Evolutionary conservation across 2,797 vertebrate species (phyloP), one percentile per base, ranked within the genome.

Genomic region (Limnodromus scolopaceus): DNA sequence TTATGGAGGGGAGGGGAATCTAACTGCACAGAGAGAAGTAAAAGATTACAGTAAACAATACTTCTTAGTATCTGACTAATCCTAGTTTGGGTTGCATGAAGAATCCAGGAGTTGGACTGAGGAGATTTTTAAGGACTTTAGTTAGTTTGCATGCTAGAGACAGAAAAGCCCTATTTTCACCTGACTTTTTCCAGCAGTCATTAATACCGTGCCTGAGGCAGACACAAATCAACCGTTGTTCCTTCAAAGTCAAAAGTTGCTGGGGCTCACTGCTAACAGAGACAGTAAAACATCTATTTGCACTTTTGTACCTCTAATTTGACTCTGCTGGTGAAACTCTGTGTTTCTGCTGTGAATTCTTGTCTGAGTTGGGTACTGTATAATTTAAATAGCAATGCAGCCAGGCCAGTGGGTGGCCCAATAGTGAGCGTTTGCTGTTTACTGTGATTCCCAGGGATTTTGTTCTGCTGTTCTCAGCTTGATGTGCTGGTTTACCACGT

Each of bases 261-360:
- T 19, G 76, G 60, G 41, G n/a, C 34, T 96, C 23, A 1, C 60
- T 19, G 10, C 48, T 48, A 32, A 2, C 36, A 19, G 32, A 63
- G 82, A 24, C 79, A 78, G n/a, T 81, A 85, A 87, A 95, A 82
- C 23, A 83, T 78, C 70, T 63, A 10, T 75, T 87, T 88, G 66
- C 34, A 38, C 39, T 87, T 89, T 71, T 6, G 1, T 55, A 43
- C 49, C 60, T 93, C 70, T 49, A 25, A 68, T 84, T 92, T 58
- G 16, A n/a, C 60, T 76, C 30, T 45, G 16, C 25, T 7, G 4
- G 13, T 34, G 70, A 28, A 66, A 72, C 11, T 54, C 16, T 17
- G 46, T 48, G 46, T 48, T 30, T 30, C 28, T 30, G 51, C 28
- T 54, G 51, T 54, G 51, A 54, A 54, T 32, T 54, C 51, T 54